A percentile compares a stretch with the other conserved stretches of the same genome.
Conservation (phyloP, 2,797 vertebrate genomes). For the Neostethus bicornis region DNA sequence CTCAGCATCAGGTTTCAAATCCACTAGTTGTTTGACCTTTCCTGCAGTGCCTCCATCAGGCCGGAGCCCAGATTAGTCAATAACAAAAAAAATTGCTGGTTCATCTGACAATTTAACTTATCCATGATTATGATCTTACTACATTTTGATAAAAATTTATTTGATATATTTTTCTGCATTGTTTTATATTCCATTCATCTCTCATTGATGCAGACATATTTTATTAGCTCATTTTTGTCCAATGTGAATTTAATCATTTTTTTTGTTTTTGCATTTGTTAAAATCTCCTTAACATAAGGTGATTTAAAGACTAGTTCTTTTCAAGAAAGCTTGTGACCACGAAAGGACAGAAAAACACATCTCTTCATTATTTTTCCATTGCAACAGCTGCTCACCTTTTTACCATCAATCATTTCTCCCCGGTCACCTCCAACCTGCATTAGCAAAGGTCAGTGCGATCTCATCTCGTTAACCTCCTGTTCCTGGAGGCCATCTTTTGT, state of each 20-base stretch:
- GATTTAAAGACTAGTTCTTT: constrained; percentile 29
- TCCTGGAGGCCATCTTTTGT: constrained; percentile 71
- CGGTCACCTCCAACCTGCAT: constrained; percentile 68
- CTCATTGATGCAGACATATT: no score
- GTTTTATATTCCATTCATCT: background rate
- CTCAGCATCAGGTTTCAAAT: background rate
- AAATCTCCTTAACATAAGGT: constrained; percentile 10
- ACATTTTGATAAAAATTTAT: background rate
- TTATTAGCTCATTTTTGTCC: background rate
- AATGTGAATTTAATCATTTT: constrained; percentile 16
- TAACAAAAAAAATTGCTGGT: background rate
- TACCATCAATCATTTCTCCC: constrained; percentile 66
- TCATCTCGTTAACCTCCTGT: constrained; percentile 76
- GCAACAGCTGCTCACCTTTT: constrained; percentile 69
- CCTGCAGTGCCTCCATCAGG: background rate
- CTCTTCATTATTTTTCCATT: constrained; percentile 55
- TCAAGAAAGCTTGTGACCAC: constrained; percentile 44
- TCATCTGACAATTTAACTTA: no score
- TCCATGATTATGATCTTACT: no score
- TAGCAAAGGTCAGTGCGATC: constrained; percentile 74
- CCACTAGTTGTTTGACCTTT: background rate
- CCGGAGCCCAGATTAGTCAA: background rate
- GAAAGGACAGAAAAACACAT: constrained; percentile 37
- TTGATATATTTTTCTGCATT: background rate
- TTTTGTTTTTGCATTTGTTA: constrained; percentile 9